phyloP scores from a whole-genome alignment of 53 echinoderm and acorn worm genomes.

The Arbacia lixula region DNA sequence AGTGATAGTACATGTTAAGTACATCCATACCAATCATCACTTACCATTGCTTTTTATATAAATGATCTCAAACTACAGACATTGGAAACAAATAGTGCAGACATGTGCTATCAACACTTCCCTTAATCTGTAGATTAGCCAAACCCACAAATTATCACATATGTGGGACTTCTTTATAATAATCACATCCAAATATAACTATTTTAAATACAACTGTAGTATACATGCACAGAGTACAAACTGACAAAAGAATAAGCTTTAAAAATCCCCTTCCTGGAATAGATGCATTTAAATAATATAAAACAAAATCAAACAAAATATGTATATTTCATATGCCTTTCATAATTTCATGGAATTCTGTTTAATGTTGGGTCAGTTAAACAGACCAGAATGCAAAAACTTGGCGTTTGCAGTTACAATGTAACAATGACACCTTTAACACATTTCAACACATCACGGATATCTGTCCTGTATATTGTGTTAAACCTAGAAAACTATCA shows the following conservation, averaged over 20 bases:
- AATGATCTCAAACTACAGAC: conserved; percentile 23
- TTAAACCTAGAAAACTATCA: too few relatives aligned
- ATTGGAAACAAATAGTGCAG: conserved; percentile 22
- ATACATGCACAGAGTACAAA: conserved; percentile 20
- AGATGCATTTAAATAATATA: conserved; percentile 44
- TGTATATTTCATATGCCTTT: conserved; percentile 27
- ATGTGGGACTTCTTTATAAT: not conserved
- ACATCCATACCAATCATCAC: conserved; percentile 45
- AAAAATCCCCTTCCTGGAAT: conserved; percentile 25
- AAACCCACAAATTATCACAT: conserved; percentile 32
- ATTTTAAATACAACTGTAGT: conserved; percentile 33
- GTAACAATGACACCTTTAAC: too few relatives aligned
- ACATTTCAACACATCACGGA: too few relatives aligned
- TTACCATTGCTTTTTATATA: not conserved
- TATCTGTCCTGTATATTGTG: too few relatives aligned
- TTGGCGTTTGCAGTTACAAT: too few relatives aligned
- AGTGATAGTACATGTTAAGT: conserved; percentile 60
- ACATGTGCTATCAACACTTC: conserved; percentile 2
- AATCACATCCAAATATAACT: conserved; percentile 32
- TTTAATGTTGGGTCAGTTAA: too few relatives aligned
- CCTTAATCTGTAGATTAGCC: not conserved
- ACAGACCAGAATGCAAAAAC: too few relatives aligned
- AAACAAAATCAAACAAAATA: conserved; percentile 41
- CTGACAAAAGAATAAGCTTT: not conserved
- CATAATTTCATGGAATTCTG: too few relatives aligned